Conservation (phyloP, 1,140 invertebrate species). For the Drosophila novamexicana region DNA sequence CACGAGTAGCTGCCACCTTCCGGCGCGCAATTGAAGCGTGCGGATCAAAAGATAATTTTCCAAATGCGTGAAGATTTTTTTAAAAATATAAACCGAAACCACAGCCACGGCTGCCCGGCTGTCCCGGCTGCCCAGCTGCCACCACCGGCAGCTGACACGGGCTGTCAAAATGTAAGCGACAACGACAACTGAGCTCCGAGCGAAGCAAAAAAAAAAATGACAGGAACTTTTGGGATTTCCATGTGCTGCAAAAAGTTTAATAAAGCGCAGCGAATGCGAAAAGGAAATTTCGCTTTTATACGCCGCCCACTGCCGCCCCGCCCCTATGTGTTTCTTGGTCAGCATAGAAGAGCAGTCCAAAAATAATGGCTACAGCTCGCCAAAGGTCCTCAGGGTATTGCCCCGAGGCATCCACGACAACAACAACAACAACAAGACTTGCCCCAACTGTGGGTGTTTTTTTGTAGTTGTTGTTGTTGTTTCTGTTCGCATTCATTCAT, state of each 20-base stretch:
- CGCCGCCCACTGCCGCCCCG: neutral
- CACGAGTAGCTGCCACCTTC: constrained; percentile 28
- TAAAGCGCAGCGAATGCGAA: constrained; percentile 81
- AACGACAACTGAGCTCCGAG: constrained; percentile 42
- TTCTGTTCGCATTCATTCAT: constrained; percentile 34
- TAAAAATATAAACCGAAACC: constrained; percentile 36
- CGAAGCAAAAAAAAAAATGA: constrained; percentile 62
- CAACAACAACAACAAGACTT: constrained; percentile 22
- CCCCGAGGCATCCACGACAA: constrained; percentile 28
- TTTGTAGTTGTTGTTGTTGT: constrained; percentile 25
- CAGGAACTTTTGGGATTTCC: constrained; percentile 80
- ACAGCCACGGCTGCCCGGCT: constrained; percentile 7
- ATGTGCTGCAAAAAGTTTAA: constrained; percentile 65
- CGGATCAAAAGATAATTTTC: constrained; percentile 84
- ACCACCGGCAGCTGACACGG: constrained; percentile 55
- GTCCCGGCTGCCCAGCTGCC: constrained; percentile 11
- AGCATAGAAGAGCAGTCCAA: constrained; percentile 61
- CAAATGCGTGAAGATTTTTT: constrained; percentile 83
- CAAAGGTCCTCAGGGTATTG: constrained; percentile 73
- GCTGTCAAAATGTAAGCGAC: constrained; percentile 74
- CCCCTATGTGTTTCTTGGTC: constrained; percentile 36
- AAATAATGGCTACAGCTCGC: constrained; percentile 81
- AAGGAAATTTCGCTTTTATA: constrained; percentile 80
- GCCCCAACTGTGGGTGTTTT: constrained; percentile 17
- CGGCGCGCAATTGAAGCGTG: constrained; percentile 65